These are phyloP conservation scores for Crossocerus cetratus DNA, from an alignment of 2,888 invertebrate species.

Conservation along the genomic window DNA sequence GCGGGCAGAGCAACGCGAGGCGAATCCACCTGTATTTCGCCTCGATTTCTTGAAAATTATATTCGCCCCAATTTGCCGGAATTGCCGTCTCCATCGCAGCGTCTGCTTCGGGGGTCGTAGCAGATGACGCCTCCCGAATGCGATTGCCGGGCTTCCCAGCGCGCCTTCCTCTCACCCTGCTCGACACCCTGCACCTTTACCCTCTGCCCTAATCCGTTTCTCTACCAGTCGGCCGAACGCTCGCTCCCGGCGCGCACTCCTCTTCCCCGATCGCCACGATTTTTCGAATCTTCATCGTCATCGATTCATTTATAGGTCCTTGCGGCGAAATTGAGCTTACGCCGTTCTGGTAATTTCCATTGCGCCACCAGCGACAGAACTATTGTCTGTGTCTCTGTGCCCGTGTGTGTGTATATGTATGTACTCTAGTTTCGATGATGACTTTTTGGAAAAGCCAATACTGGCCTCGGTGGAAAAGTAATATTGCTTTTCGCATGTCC, in stretches of 20 bases:
- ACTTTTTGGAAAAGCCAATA: too few relatives aligned
- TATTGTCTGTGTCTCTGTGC: too few relatives aligned
- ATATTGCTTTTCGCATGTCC: too few relatives aligned
- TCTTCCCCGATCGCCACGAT: slow-evolving; percentile 3
- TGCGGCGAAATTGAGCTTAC: too few relatives aligned
- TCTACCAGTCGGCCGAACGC: background rate
- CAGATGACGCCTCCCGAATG: slow-evolving; percentile 27
- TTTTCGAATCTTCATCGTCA: background rate
- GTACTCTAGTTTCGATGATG: too few relatives aligned
- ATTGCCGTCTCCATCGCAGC: slow-evolving; percentile 42
- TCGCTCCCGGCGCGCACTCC: background rate
- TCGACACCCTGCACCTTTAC: background rate
- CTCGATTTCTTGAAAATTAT: slow-evolving; percentile 59
- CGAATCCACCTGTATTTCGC: slow-evolving; percentile 43
- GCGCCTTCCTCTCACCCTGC: background rate
- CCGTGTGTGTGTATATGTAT: too few relatives aligned
- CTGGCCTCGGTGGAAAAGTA: too few relatives aligned
- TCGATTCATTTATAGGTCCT: slow-evolving; percentile 12
- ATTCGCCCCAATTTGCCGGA: slow-evolving; percentile 54
- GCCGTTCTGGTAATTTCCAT: too few relatives aligned
- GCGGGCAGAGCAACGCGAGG: slow-evolving; percentile 37
- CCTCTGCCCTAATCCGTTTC: background rate
- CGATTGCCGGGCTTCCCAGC: slow-evolving; percentile 20
- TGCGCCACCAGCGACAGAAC: too few relatives aligned
- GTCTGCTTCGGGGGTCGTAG: slow-evolving; percentile 2